Conservation (phyloP, 2,113 vertebrate species). For the Odocoileus virginianus region DNA sequence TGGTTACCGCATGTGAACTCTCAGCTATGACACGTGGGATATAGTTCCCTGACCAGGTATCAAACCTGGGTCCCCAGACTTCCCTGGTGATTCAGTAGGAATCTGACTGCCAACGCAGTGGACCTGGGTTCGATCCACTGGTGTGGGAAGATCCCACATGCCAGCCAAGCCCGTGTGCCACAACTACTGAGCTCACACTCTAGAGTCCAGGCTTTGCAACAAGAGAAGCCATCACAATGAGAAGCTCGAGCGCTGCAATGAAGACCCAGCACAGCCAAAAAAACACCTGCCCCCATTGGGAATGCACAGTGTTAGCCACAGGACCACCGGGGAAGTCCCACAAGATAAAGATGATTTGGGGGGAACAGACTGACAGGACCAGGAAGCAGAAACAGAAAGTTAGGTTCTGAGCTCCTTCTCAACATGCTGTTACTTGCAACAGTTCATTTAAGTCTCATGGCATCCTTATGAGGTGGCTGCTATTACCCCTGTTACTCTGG, state of each 20-base stretch:
- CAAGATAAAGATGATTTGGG: background rate
- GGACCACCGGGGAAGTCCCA: background rate
- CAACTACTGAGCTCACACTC: background rate
- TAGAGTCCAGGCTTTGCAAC: background rate
- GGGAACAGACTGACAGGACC: background rate
- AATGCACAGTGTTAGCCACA: background rate
- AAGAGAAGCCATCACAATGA: background rate
- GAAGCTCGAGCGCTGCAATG: accelerated
- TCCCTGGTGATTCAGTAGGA: background rate
- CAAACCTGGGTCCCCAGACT: background rate
- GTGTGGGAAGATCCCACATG: background rate
- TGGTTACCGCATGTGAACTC: background rate
- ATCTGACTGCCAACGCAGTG: background rate
- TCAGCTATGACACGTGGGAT: background rate
- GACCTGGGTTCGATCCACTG: background rate
- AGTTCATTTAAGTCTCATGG: background rate
- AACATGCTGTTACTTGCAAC: accelerated
- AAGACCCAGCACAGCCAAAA: background rate
- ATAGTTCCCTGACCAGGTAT: background rate
- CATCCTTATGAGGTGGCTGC: background rate
- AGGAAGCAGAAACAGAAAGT: background rate
- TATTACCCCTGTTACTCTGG: background rate
- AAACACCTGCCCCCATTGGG: background rate
- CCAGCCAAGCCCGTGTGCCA: background rate
- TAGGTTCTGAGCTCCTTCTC: background rate